Evolutionary conservation across 2,888 invertebrate genomes (phyloP).

Genomic region (Willowsia nigromaculata): DNA sequence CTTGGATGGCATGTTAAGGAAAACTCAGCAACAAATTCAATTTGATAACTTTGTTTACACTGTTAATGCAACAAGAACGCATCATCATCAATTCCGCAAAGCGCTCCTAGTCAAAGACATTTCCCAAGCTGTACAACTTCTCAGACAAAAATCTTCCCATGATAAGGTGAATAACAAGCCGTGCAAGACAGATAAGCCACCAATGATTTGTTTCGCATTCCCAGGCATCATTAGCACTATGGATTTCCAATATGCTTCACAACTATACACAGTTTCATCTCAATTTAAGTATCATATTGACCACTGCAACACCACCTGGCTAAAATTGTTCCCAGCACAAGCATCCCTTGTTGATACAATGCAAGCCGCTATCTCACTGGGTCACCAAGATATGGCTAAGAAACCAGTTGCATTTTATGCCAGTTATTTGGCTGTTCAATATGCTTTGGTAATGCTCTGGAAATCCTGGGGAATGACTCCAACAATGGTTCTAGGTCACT

Average conservation of each 20-base stretch:
- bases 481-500: slow-evolving; percentile 22
- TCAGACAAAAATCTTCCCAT: not conserved
- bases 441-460: slow-evolving; percentile 35
- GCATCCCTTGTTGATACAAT: not conserved
- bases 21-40: not conserved
- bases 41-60: slow-evolving; percentile 9
- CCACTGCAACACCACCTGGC: not conserved
- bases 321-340: not conserved
- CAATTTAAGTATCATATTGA: not conserved
- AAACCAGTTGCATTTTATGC: not conserved
- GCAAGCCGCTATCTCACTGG: not conserved
- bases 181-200: not conserved
- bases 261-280: not conserved
- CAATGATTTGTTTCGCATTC: slow-evolving; percentile 39
- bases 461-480: not conserved
- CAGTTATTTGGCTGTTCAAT: not conserved
- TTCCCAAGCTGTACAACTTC: not conserved
- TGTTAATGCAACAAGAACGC: not conserved
- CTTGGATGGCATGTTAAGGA: no score
- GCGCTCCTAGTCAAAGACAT: not conserved
- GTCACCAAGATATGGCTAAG: not conserved
- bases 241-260: not conserved
- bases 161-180: no score
- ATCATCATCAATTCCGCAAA: slow-evolving; percentile 10
- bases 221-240: slow-evolving; percentile 1